These are phyloP conservation scores for Chymomyza procnemis DNA, from an alignment of 2,888 invertebrate genomes.

Conservation along the genomic window DNA sequence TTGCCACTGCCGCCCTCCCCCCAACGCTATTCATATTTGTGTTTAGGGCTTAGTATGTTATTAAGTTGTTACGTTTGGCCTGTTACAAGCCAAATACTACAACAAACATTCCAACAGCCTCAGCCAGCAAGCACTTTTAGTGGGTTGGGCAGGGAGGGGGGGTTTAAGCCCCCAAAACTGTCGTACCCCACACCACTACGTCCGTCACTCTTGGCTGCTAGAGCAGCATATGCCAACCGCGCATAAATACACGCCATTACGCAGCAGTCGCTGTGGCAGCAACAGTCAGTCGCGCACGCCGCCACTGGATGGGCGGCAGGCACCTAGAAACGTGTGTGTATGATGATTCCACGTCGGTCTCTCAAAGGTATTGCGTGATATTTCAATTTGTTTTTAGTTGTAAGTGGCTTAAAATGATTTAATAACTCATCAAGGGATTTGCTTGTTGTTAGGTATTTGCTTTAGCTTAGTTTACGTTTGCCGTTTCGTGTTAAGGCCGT, in stretches of 20 bases:
- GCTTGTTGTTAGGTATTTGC: constrained; percentile 67
- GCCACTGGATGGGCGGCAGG: constrained; percentile 31
- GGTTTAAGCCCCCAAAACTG: constrained; percentile 2
- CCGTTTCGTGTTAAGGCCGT: not conserved
- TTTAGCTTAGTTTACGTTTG: constrained; percentile 45
- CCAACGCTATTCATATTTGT: constrained; percentile 73
- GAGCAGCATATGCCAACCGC: constrained; percentile 3
- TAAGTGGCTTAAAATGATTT: constrained; percentile 76
- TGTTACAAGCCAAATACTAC: constrained; percentile 56
- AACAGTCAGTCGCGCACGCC: not conserved
- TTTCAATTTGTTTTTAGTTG: constrained; percentile 74
- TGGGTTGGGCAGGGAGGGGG: no score
- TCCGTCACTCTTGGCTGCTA: not conserved
- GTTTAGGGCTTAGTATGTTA: constrained; percentile 73
- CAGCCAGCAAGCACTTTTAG: constrained; percentile 10
- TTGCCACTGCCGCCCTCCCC: no score
- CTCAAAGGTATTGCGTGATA: constrained; percentile 73
- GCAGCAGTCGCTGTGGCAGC: not conserved
- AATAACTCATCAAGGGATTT: constrained; percentile 75
- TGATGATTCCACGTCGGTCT: constrained; percentile 25
- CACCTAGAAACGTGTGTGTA: constrained; percentile 7
- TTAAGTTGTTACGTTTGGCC: constrained; percentile 72
- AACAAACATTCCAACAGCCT: constrained; percentile 23
- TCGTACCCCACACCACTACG: not conserved
- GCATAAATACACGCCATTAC: constrained; percentile 1